A percentile compares a stretch with the other conserved stretches of the same genome.
Conservation (phyloP, 1,140 invertebrate species). For the Schmidtea mediterranea region DNA sequence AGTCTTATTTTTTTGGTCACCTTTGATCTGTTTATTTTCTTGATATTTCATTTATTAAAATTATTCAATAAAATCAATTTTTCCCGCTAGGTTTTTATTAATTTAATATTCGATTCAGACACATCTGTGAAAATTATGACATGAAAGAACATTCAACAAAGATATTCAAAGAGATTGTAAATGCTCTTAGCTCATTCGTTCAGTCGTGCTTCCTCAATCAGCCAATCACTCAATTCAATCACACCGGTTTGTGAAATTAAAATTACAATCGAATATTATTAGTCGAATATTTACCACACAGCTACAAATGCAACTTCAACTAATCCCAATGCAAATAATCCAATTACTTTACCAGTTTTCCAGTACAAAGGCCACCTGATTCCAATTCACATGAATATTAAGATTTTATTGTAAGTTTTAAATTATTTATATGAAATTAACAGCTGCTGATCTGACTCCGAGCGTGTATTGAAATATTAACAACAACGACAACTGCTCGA, state of each 20-base stretch:
- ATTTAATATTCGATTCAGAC: slow-evolving; percentile 21
- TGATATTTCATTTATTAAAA: too few species aligned
- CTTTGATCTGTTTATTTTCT: too few species aligned
- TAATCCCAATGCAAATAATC: not conserved
- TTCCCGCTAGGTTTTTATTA: not conserved
- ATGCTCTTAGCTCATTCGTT: slow-evolving; percentile 70
- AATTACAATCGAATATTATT: not conserved
- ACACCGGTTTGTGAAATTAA: slow-evolving; percentile 8
- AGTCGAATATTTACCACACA: not conserved
- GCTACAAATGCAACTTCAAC: not conserved
- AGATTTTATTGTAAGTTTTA: too few species aligned
- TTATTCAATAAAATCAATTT: too few species aligned
- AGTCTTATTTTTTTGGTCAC: too few species aligned
- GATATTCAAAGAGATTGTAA: slow-evolving; percentile 63
- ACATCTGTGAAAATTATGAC: slow-evolving; percentile 76
- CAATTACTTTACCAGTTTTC: not conserved
- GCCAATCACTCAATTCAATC: slow-evolving; percentile 5
- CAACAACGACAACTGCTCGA: too few species aligned
- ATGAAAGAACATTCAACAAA: slow-evolving; percentile 32
- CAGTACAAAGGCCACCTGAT: slow-evolving; percentile 6
- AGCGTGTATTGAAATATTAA: too few species aligned
- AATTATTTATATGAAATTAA: too few species aligned
- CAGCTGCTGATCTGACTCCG: too few species aligned
- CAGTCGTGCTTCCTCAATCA: slow-evolving; percentile 53
- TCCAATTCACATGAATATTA: slow-evolving; percentile 40